Conservation (phyloP, 2,113 vertebrate genomes). For the Fregetta grallaria region DNA sequence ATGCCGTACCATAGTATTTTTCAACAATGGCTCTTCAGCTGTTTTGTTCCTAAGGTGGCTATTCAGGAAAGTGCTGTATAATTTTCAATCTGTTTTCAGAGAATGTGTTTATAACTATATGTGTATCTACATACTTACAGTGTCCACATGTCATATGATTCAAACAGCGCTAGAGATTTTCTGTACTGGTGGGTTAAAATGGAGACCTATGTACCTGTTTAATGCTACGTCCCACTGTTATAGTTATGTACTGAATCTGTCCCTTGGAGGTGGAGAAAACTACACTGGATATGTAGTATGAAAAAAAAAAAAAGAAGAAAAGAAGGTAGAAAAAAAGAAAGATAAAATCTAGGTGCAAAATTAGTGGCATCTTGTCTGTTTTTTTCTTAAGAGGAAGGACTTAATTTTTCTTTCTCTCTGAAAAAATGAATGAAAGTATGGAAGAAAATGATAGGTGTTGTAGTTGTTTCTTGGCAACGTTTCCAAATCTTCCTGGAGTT, state of each 20-base stretch:
- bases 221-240: neutral
- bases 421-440: neutral
- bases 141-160: neutral
- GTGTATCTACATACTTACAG: neutral
- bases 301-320: too few relatives aligned
- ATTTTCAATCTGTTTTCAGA: neutral
- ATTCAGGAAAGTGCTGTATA: neutral
- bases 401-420: neutral
- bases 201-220: neutral
- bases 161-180: neutral
- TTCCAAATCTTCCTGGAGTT: neutral
- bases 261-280: neutral
- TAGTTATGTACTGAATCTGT: neutral
- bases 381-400: neutral
- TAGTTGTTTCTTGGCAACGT: neutral
- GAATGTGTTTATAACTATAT: neutral
- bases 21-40: neutral
- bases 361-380: neutral
- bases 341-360: neutral
- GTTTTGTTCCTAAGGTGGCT: neutral
- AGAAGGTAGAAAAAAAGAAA: neutral
- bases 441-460: neutral
- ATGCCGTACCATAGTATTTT: neutral
- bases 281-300: neutral
- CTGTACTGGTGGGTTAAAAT: neutral